Evolutionary conservation across 2,797 vertebrate genomes (phyloP).

Genomic region (Cyclura pinguis): DNA sequence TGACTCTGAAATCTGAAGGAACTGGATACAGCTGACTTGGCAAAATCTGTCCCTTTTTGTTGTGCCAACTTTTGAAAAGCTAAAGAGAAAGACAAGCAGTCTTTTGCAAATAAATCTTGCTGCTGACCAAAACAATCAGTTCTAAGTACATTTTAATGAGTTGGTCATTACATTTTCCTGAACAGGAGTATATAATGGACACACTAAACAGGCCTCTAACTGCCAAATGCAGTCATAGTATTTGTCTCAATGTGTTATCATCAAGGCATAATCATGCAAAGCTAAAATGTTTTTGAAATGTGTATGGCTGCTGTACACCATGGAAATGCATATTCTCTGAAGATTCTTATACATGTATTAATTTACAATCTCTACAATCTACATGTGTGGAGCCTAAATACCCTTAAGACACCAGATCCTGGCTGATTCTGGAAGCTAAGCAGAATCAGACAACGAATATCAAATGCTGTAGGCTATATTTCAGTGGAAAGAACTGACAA

Average conservation of each 20-base stretch:
- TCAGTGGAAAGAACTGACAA: too few species aligned
- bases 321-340: neutral
- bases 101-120: constrained; percentile 65
- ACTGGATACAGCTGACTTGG: too few species aligned
- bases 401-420: too few species aligned
- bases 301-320: neutral
- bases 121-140: constrained; percentile 53
- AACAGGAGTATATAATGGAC: constrained; percentile 63
- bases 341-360: neutral
- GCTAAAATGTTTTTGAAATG: neutral
- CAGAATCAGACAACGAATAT: too few species aligned
- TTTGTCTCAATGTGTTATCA: constrained; percentile 63
- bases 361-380: neutral
- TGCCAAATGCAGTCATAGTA: constrained; percentile 36
- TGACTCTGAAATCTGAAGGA: too few species aligned
- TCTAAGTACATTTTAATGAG: constrained; percentile 58
- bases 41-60: neutral
- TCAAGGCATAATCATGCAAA: constrained; percentile 59
- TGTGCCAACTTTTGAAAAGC: constrained; percentile 42
- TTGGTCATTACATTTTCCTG: constrained; percentile 52
- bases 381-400: too few species aligned
- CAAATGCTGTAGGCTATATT: too few species aligned
- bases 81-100: constrained; percentile 39
- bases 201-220: constrained; percentile 64
- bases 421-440: too few species aligned